Evolutionary conservation across 2,113 vertebrate genomes (phyloP), one percentile per base, ranked within the genome.

Genomic region (Thomomys bottae): DNA sequence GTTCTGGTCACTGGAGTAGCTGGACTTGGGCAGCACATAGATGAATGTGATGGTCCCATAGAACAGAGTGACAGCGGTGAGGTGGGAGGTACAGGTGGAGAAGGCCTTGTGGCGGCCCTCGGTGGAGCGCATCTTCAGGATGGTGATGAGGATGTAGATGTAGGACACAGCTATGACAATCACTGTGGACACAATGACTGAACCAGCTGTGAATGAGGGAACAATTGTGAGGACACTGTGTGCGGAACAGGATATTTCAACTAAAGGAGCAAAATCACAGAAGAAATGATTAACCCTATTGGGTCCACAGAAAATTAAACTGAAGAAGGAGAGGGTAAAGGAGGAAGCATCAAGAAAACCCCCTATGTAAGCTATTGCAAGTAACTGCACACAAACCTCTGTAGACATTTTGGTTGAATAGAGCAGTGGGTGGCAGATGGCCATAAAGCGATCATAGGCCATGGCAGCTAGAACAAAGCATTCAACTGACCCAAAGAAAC

Each of bases 241-340:
- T 63, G 86, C 64, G 6, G 36, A 83, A 68, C 85, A 94, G 15
- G 91, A 81, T 75, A 96, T 78, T 5, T 49, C 54, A 61, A 96
- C 21, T 54, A 96, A 80, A 28, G 95, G 94, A 68, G 87, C 26
- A 87, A 95, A 90, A 40, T 96, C 95, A 94, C 94, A 96, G 77
- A 95, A 96, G 67, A 95, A 95, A 70, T 96, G 92, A 59, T 85
- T 92, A 59, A 96, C 84, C 59, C 5, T 6, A 80, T 95, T 95
- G 57, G 76, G 26, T 45, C 92, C 87, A 92, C 96, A 96, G 54
- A 96, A 96, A 4, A 54, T 4, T 30, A 95, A 79, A 84, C 1
- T 84, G n/a, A 76, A 36, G n/a, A 94, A 82, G n/a, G 2, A 93
- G 64, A 76, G 6, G 0, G 10, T 68, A 54, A 63, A 87, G 1